Conservation (phyloP, 1,140 invertebrate species). For the Bombus soroeensis region DNA sequence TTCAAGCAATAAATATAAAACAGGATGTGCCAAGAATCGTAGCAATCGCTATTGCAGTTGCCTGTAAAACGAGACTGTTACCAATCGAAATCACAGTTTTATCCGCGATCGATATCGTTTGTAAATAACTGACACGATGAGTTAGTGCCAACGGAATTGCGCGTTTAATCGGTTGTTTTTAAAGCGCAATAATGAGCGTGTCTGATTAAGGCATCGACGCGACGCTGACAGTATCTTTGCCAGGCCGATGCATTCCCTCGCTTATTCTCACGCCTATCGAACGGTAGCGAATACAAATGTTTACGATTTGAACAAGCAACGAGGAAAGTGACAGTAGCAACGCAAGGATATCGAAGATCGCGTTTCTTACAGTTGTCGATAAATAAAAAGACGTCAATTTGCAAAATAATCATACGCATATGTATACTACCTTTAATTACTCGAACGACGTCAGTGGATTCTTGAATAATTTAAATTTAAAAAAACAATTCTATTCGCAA, state of each 20-base stretch:
- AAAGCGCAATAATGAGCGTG: conserved; percentile 34
- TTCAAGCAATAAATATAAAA: neutral
- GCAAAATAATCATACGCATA: neutral
- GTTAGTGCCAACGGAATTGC: neutral
- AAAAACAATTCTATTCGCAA: too few species aligned
- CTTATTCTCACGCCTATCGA: conserved; percentile 41
- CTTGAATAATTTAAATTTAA: neutral
- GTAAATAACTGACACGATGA: conserved; percentile 29
- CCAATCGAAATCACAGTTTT: conserved; percentile 6
- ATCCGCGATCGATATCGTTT: conserved; percentile 32
- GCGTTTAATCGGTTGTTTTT: conserved; percentile 41
- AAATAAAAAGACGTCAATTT: neutral
- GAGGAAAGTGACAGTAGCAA: neutral
- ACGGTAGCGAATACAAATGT: conserved; percentile 15
- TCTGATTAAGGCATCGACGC: conserved; percentile 38
- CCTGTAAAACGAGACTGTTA: conserved; percentile 2
- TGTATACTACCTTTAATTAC: neutral
- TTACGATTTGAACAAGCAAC: conserved; percentile 28
- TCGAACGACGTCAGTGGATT: neutral
- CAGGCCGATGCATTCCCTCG: neutral
- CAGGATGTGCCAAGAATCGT: neutral
- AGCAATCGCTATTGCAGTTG: neutral
- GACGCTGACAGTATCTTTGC: conserved; percentile 34
- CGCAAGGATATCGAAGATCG: neutral
- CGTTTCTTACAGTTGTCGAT: neutral